These are phyloP conservation scores for Heliothis peltigera DNA, from an alignment of 2,888 invertebrate species.

Conservation along the genomic window DNA sequence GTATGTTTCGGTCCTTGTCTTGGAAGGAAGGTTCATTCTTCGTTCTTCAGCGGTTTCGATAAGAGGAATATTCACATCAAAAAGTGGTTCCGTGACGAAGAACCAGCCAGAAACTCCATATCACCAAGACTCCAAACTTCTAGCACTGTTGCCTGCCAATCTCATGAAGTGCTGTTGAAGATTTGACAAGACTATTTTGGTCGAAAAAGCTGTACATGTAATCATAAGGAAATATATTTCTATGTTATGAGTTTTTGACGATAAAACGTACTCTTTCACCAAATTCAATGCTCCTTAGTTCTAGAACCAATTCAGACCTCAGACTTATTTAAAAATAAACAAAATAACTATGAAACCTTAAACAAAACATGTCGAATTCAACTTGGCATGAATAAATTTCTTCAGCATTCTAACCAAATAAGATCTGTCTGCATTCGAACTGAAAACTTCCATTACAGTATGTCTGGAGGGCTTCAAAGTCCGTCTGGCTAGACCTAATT, in stretches of 20 bases:
- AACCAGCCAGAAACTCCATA: no score
- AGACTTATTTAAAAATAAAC: no score
- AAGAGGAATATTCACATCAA: no score
- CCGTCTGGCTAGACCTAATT: conserved; percentile 5
- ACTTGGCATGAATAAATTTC: neutral
- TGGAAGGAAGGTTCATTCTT: neutral
- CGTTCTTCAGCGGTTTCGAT: neutral
- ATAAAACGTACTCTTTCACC: no score
- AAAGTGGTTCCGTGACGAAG: no score
- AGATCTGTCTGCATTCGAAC: conserved; percentile 13
- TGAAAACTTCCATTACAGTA: conserved; percentile 15
- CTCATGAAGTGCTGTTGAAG: conserved; percentile 5
- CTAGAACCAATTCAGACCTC: no score
- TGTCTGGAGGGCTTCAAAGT: conserved; percentile 25
- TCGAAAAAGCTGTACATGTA: neutral
- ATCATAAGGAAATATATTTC: no score
- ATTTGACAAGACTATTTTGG: neutral
- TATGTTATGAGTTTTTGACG: no score
- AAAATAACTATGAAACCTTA: no score
- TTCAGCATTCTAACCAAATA: neutral
- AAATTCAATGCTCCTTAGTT: no score
- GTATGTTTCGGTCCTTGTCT: neutral
- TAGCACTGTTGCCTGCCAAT: neutral
- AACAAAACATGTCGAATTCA: neutral
- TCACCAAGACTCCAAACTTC: neutral